phyloP scores from a whole-genome alignment of 2,888 invertebrate genomes.

The Falcaria lacertinaria region DNA sequence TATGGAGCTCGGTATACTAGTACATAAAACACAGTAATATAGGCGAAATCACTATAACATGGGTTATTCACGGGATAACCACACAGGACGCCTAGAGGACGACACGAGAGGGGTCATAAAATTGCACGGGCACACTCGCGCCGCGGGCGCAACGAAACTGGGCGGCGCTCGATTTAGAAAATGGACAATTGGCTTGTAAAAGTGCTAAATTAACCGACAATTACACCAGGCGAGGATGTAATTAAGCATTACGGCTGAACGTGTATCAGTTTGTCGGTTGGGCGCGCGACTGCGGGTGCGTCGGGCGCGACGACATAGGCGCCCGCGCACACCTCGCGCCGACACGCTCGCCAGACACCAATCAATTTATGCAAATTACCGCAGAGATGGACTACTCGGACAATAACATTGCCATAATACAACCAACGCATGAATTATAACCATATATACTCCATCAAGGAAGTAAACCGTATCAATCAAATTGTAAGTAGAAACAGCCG shows the following conservation, averaged over 20 bases:
- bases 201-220: constrained; percentile 57
- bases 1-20: constrained; percentile 32
- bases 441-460: background rate
- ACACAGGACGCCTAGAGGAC: constrained; percentile 37
- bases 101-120: constrained; percentile 36
- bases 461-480: background rate
- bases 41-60: constrained; percentile 55
- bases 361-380: constrained; percentile 77
- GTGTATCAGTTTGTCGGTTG: constrained; percentile 73
- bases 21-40: constrained; percentile 26
- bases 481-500: background rate
- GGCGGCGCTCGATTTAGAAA: constrained; percentile 37
- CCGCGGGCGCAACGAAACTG: constrained; percentile 34
- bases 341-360: constrained; percentile 38
- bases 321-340: constrained; percentile 42
- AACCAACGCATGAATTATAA: constrained; percentile 19
- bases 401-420: constrained; percentile 35
- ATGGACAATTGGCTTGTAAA: constrained; percentile 47
- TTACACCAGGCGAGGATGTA: constrained; percentile 65
- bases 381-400: constrained; percentile 53
- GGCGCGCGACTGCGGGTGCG: constrained; percentile 68
- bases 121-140: constrained; percentile 22
- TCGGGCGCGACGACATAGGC: constrained; percentile 25
- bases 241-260: constrained; percentile 66
- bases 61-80: constrained; percentile 52